phyloP scores from a whole-genome alignment of 2,888 invertebrate genomes.

The Clivina fossor region DNA sequence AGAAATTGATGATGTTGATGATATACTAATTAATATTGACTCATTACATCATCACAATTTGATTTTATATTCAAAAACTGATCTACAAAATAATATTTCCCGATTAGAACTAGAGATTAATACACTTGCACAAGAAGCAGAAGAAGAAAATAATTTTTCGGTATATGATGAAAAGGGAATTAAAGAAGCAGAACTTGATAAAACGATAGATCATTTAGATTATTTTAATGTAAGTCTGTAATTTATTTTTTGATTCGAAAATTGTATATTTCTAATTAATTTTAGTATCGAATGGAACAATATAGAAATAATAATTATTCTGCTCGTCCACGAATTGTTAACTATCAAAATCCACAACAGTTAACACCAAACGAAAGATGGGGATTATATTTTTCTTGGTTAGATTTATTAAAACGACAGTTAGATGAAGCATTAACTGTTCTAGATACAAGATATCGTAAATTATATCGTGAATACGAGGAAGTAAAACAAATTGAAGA shows the following conservation, averaged over 20 bases:
- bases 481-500: conserved; percentile 61
- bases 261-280: conserved; percentile 4
- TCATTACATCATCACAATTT: not conserved
- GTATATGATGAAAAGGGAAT: conserved; percentile 44
- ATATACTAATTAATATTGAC: conserved; percentile 15
- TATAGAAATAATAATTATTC: conserved; percentile 24
- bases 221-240: conserved; percentile 46
- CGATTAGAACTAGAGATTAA: not conserved
- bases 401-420: conserved; percentile 39
- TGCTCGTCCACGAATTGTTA: conserved; percentile 19
- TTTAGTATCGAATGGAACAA: conserved; percentile 35
- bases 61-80: not conserved
- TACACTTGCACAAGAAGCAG: conserved; percentile 5
- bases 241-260: conserved; percentile 37
- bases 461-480: conserved; percentile 51
- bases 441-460: conserved; percentile 41
- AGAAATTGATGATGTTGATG: conserved; percentile 22
- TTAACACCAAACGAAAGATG: conserved; percentile 46
- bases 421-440: conserved; percentile 39
- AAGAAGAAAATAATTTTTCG: conserved; percentile 13
- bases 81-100: not conserved
- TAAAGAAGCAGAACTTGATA: conserved; percentile 43
- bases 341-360: conserved; percentile 41
- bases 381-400: conserved; percentile 48
- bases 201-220: conserved; percentile 47